Conservation (phyloP, 2,113 vertebrate species). For the Dascyllus trimaculatus region DNA sequence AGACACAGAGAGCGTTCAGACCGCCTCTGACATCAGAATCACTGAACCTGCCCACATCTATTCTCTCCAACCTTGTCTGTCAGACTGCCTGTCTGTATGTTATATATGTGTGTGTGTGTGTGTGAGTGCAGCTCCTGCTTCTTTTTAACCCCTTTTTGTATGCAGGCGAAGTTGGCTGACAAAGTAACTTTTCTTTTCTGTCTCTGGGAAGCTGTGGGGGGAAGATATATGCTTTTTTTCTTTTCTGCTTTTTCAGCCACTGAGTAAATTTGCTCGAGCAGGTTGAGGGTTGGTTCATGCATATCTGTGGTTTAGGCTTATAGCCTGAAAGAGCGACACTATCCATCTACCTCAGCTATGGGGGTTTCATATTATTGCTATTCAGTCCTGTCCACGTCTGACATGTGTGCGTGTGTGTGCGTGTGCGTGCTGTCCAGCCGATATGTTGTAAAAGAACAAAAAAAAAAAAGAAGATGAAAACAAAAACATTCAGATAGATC, state of each 20-base stretch:
- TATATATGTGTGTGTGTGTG: slow-evolving; percentile 43
- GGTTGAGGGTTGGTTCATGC: slow-evolving; percentile 25
- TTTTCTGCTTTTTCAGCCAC: slow-evolving; percentile 14
- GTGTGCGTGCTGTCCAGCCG: background rate
- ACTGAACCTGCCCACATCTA: slow-evolving; percentile 80
- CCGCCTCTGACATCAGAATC: slow-evolving; percentile 78
- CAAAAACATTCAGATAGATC: background rate
- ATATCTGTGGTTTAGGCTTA: slow-evolving; percentile 19
- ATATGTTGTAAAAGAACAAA: background rate
- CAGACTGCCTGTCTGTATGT: slow-evolving; percentile 59
- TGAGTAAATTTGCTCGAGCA: slow-evolving; percentile 24
- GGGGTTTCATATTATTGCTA: background rate
- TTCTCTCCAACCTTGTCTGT: slow-evolving; percentile 78
- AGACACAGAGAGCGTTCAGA: slow-evolving; percentile 75
- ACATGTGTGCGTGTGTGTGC: background rate
- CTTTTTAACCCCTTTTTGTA: slow-evolving; percentile 50
- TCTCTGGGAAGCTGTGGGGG: slow-evolving; percentile 32
- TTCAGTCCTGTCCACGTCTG: background rate
- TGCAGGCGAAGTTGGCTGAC: slow-evolving; percentile 60
- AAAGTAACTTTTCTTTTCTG: slow-evolving; percentile 59
- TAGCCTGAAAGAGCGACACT: slow-evolving; percentile 14
- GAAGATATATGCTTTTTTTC: slow-evolving; percentile 34
- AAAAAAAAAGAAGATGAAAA: slow-evolving; percentile 29
- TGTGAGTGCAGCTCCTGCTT: slow-evolving; percentile 11
- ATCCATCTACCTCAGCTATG: background rate